Evolutionary conservation across 2,888 invertebrate genomes (phyloP), one percentile per base, ranked within the genome.

Genomic region (Napeogenes sylphis): DNA sequence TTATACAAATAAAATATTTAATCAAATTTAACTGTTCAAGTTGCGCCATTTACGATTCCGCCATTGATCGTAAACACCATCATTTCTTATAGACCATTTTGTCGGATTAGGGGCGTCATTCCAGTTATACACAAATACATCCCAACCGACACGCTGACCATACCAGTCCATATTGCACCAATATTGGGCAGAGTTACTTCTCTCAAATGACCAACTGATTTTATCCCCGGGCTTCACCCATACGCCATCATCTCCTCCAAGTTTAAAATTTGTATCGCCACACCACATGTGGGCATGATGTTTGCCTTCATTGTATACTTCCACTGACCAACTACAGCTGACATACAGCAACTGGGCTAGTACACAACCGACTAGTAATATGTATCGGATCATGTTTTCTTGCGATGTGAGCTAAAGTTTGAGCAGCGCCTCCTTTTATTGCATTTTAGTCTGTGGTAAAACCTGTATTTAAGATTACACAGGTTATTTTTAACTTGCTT

Each of bases 221-320:
- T 46, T 12, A 46, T 46, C 46, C 13, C 46, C 46, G n/a, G 46
- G 46, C 46, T 46, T 46, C n/a, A 46, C 46, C 46, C 46, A 46
- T 3, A 46, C 13, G 46, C 14, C 46, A 45, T 45, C 45, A n/a
- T 45, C 12, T 45, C 45, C 45, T n/a, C 45, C 45, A n/a, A 45
- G 4, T 13, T 46, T 46, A 4, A 5, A 3, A 13, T 46, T 4
- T 13, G 13, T 4, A 13, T 13, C 3, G 46, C n/a, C 46, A 14
- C 46, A 46, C n/a, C 46, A 46, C n/a, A 46, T 13, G n/a, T 46
- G 46, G n/a, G 46, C 12, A 46, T 46, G 46, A n/a, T 46, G 46
- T n/a, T 46, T 46, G 5, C 46, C 46, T 5, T 46, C 46, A 13
- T 46, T 46, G 46, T 46, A 14, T 46, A 46, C 46, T 46, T 12